Conservation (phyloP, 1,140 invertebrate genomes). For the Odontomachus brunneus region DNA sequence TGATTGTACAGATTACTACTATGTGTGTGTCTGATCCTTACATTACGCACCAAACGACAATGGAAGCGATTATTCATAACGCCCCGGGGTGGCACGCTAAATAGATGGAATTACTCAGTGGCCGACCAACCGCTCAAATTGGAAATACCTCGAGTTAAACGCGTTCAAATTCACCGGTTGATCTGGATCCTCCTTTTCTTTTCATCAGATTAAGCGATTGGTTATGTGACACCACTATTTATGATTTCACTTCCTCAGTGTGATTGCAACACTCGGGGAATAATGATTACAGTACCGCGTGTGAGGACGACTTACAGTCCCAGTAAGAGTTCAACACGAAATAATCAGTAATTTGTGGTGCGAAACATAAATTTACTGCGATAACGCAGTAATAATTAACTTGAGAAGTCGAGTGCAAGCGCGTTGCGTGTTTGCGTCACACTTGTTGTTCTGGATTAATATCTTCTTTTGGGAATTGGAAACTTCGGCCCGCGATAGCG, state of each 20-base stretch:
- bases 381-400: too few species aligned
- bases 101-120: constrained; percentile 32
- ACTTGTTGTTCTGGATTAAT: neutral
- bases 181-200: neutral
- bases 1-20: neutral
- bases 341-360: neutral
- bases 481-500: neutral
- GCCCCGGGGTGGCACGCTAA: constrained; percentile 6
- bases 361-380: neutral
- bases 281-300: too few species aligned
- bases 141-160: neutral
- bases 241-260: neutral
- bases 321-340: too few species aligned
- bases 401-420: too few species aligned
- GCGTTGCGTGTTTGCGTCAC: too few species aligned
- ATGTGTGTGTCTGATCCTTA: constrained; percentile 45
- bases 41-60: constrained; percentile 24
- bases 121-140: neutral
- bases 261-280: neutral
- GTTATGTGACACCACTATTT: neutral
- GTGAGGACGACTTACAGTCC: too few species aligned
- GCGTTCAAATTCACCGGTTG: neutral
- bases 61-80: constrained; percentile 50
- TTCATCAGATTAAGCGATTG: constrained; percentile 12
- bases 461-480: neutral